These are phyloP conservation scores for Globodera ellingtonae DNA, from an alignment of 1,140 invertebrate species.

Conservation along the genomic window DNA sequence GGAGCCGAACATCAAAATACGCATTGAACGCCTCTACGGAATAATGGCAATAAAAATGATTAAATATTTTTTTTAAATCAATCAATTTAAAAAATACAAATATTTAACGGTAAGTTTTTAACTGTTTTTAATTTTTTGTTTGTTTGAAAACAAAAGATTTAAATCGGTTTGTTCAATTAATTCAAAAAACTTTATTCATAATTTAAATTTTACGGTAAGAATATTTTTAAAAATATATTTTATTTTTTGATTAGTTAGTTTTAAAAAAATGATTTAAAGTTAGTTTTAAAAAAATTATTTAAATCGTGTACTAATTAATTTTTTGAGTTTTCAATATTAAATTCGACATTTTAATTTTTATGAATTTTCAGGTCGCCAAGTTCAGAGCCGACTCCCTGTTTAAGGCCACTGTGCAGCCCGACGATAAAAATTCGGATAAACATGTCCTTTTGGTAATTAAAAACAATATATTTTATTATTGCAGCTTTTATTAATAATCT, in stretches of 20 bases:
- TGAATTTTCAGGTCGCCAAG: constrained; percentile 50
- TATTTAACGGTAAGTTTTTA: background rate
- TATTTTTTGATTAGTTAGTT: too few relatives aligned
- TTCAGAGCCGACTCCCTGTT: constrained; percentile 62
- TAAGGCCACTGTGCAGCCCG: constrained; percentile 64
- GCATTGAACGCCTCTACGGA: constrained; percentile 59
- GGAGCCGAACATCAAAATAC: constrained; percentile 28
- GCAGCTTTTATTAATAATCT: background rate
- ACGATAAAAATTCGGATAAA: constrained; percentile 64
- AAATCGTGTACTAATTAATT: too few relatives aligned
- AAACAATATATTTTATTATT: too few relatives aligned
- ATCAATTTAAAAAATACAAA: background rate
- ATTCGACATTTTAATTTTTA: background rate
- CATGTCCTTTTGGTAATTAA: constrained; percentile 55
- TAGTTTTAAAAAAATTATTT: too few relatives aligned
- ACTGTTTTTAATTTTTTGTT: background rate
- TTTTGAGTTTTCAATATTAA: too few relatives aligned
- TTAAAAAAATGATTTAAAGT: too few relatives aligned
- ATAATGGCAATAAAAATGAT: constrained; percentile 45
- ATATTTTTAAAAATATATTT: background rate
- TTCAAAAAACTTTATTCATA: background rate
- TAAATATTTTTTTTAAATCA: background rate
- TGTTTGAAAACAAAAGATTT: background rate
- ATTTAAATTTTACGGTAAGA: background rate
- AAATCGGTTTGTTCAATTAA: background rate